Evolutionary conservation across 2,888 invertebrate species (phyloP).

Genomic region (Rosalia funebris): DNA sequence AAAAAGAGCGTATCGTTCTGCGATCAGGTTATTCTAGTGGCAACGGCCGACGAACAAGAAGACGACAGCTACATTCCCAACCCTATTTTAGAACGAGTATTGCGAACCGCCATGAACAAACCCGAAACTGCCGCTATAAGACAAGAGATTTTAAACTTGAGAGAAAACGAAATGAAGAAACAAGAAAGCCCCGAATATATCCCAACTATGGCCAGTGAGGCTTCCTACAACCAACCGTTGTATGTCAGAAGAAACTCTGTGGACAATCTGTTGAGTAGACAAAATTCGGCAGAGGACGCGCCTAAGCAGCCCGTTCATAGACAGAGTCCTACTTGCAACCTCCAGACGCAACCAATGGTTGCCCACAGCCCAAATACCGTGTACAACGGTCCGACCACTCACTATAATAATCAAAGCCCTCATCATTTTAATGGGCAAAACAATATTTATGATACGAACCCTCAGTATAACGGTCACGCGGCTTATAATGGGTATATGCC

Average conservation of each 20-base stretch:
- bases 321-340: conserved; percentile 60
- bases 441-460: conserved; percentile 28
- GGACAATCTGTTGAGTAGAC: conserved; percentile 47
- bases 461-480: conserved; percentile 28
- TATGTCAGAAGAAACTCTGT: conserved; percentile 55
- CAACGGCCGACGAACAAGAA: conserved; percentile 92
- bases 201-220: not conserved
- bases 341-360: conserved; percentile 4
- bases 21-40: conserved; percentile 91
- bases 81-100: conserved; percentile 86
- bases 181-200: conserved; percentile 26
- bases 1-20: conserved; percentile 96
- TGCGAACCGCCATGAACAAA: conserved; percentile 83
- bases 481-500: conserved; percentile 3
- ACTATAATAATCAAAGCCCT: conserved; percentile 58
- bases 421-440: conserved; percentile 52
- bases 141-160: conserved; percentile 66
- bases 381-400: conserved; percentile 38
- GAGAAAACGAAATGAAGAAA: conserved; percentile 60
- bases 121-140: conserved; percentile 70
- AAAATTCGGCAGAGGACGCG: conserved; percentile 10
- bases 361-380: conserved; percentile 58
- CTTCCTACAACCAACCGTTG: conserved; percentile 38
- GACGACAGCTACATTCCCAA: conserved; percentile 91
- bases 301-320: conserved; percentile 9